Percentiles rank a stretch among this genome's conserved stretches.
These are phyloP conservation scores for Argyresthia albistria DNA, from an alignment of 2,888 invertebrate genomes.

Conservation along the genomic window DNA sequence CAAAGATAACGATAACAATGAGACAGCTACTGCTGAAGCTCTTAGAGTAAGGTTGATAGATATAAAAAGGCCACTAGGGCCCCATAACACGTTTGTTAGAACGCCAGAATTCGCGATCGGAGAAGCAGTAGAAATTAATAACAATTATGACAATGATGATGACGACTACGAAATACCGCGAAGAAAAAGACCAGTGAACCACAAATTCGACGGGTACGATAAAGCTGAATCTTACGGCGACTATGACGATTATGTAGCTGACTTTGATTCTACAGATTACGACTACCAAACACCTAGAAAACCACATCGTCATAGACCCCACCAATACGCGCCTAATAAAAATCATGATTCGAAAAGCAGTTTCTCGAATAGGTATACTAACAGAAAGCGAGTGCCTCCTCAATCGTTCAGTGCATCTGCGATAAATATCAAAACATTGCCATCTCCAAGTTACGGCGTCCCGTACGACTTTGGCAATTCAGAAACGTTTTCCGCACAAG, in stretches of 20 bases:
- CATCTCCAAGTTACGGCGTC: not conserved
- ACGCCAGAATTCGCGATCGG: conserved; percentile 30
- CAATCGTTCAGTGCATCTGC: not conserved
- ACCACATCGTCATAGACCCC: conserved; percentile 8
- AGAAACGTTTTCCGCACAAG: not conserved
- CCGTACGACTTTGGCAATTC: conserved; percentile 5
- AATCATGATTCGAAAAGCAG: conserved; percentile 20
- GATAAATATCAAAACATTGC: too few species aligned
- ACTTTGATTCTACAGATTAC: conserved; percentile 17
- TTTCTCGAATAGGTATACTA: conserved; percentile 17
- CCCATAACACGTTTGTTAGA: conserved; percentile 24
- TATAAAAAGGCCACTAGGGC: conserved; percentile 10
- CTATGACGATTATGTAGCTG: conserved; percentile 25
- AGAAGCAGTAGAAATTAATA: conserved; percentile 24
- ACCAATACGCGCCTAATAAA: conserved; percentile 15
- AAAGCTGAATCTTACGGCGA: conserved; percentile 24
- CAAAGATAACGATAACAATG: conserved; percentile 8
- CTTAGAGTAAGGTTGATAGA: conserved; percentile 6
- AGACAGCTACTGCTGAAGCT: conserved; percentile 13
- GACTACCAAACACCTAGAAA: conserved; percentile 18
- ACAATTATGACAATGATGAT: conserved; percentile 21
- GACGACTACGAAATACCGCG: conserved; percentile 4
- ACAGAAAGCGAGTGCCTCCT: conserved; percentile 12
- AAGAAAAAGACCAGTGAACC: conserved; percentile 16
- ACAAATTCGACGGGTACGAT: conserved; percentile 10